Evolutionary conservation across 2,888 invertebrate species (phyloP).

Genomic region (Ophonus ardosiacus): DNA sequence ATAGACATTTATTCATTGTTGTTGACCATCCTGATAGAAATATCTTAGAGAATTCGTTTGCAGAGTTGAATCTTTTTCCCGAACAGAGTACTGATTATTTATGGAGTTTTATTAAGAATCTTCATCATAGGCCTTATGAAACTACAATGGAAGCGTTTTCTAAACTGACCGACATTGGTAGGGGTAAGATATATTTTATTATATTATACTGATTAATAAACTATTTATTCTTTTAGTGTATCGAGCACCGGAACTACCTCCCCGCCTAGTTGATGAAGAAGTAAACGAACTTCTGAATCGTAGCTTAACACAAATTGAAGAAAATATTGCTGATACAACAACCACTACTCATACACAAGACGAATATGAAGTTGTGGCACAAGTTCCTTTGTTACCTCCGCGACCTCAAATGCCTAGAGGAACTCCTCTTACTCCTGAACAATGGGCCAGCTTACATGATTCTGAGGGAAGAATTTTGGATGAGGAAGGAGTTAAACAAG

Average conservation of each 20-base stretch:
- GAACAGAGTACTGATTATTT: slow-evolving; percentile 83
- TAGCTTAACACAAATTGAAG: slow-evolving; percentile 75
- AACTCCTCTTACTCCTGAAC: slow-evolving; percentile 84
- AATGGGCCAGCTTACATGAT: slow-evolving; percentile 90
- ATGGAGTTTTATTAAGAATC: slow-evolving; percentile 81
- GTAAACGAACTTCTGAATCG: slow-evolving; percentile 81
- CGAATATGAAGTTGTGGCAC: slow-evolving; percentile 85
- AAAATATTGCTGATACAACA: slow-evolving; percentile 74
- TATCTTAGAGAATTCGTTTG: slow-evolving; percentile 90
- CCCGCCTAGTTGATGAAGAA: slow-evolving; percentile 81
- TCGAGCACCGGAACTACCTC: slow-evolving; percentile 80
- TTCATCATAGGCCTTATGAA: slow-evolving; percentile 86
- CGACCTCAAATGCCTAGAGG: slow-evolving; percentile 85
- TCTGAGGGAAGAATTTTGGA: slow-evolving; percentile 89
- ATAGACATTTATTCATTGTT: slow-evolving; percentile 85
- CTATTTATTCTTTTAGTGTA: slow-evolving; percentile 76
- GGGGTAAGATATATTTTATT: slow-evolving; percentile 68
- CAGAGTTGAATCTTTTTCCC: slow-evolving; percentile 89
- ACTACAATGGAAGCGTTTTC: slow-evolving; percentile 92
- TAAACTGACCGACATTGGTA: slow-evolving; percentile 89
- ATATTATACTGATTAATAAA: slow-evolving; percentile 41
- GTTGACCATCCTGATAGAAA: slow-evolving; percentile 82
- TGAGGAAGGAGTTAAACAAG: slow-evolving; percentile 86
- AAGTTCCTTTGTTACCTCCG: slow-evolving; percentile 83
- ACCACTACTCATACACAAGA: slow-evolving; percentile 80